Percentiles rank a stretch among this genome's conserved stretches.
phyloP scores from a whole-genome alignment of 2,113 vertebrate species.

The Thomomys bottae region DNA sequence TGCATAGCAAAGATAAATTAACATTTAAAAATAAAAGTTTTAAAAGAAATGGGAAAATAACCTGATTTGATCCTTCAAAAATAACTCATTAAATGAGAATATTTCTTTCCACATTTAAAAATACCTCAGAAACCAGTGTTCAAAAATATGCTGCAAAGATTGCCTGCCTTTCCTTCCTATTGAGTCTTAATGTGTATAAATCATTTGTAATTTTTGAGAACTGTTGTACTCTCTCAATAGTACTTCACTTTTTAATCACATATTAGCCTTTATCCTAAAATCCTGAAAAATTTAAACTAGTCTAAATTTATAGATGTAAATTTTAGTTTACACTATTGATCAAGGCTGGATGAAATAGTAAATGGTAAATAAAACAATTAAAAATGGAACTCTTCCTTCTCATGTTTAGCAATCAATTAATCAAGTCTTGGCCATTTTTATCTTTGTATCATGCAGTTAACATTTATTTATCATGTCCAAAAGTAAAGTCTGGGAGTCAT shows the following conservation, averaged over 20 bases:
- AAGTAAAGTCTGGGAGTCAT: slow-evolving; percentile 37
- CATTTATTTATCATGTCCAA: slow-evolving; percentile 15
- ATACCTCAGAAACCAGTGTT: background rate
- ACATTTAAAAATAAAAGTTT: too few species aligned
- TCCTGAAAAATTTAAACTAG: background rate
- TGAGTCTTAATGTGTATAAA: background rate
- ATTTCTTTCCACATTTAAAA: background rate
- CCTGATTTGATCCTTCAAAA: background rate
- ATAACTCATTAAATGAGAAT: background rate
- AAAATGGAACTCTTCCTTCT: background rate
- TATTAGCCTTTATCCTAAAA: background rate
- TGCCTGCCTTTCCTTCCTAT: background rate
- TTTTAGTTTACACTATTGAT: background rate
- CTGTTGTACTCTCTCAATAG: background rate
- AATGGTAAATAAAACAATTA: background rate
- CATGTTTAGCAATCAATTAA: background rate
- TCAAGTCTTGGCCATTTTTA: background rate
- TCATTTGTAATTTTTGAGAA: background rate
- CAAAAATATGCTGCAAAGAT: background rate
- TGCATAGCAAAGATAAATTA: background rate
- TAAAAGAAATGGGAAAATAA: background rate
- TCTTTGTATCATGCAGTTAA: background rate
- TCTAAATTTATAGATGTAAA: background rate
- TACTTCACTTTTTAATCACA: background rate
- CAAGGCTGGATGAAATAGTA: background rate